Evolutionary conservation across 2,888 invertebrate genomes (phyloP).

Genomic region (Fragum whitleyi): DNA sequence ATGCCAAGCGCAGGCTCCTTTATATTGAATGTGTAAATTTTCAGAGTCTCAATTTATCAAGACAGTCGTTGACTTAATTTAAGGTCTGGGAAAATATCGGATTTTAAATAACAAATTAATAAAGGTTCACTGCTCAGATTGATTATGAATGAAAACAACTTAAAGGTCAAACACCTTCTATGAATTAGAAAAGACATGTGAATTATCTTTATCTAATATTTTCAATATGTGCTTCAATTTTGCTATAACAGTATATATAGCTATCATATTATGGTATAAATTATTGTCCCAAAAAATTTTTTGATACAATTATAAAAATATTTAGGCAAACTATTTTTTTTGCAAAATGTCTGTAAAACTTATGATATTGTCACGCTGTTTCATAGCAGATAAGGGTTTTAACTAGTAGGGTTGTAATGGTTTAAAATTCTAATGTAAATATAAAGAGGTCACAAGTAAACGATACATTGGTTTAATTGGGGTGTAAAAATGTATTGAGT

Average conservation of each 20-base stretch:
- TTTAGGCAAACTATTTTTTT: too few relatives aligned
- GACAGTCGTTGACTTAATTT: too few relatives aligned
- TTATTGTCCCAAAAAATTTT: too few relatives aligned
- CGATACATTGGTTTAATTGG: constrained; percentile 23
- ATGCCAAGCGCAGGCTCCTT: too few relatives aligned
- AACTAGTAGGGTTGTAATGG: constrained; percentile 4
- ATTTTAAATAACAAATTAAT: background rate
- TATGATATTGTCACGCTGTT: background rate
- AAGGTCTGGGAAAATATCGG: background rate
- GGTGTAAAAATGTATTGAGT: constrained; percentile 23
- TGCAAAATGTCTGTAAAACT: too few relatives aligned
- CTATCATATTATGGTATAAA: too few relatives aligned
- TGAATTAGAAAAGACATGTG: background rate
- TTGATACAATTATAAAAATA: too few relatives aligned
- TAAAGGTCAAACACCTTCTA: constrained; percentile 2
- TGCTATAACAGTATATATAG: too few relatives aligned
- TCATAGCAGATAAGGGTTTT: background rate
- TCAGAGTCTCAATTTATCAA: too few relatives aligned
- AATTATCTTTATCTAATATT: too few relatives aligned
- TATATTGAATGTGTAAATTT: too few relatives aligned
- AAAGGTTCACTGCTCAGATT: background rate
- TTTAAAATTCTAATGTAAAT: constrained; percentile 16
- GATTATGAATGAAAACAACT: constrained; percentile 10
- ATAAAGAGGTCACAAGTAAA: constrained; percentile 22
- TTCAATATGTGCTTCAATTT: too few relatives aligned